Evolutionary conservation across 2,888 invertebrate genomes (phyloP), one percentile per base, ranked within the genome.

Genomic region (Perdita meconis): DNA sequence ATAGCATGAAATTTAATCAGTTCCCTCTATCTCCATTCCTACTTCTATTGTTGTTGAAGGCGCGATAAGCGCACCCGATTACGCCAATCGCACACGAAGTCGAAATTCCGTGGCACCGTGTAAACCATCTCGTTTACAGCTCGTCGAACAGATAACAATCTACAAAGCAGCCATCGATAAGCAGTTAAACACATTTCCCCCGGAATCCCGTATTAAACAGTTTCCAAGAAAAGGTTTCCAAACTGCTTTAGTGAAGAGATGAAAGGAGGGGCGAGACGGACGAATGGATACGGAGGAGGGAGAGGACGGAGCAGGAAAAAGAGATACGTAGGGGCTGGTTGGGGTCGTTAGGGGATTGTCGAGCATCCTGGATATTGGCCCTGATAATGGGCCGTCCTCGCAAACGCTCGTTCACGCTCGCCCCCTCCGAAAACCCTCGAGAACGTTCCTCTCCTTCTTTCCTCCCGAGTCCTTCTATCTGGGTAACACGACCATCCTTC

Each of bases 291-390:
- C 8, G 36, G 16, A 12, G 56, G 59, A 40, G n/a, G 36, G 6
- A 60, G 42, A 12, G 56, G 59, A 40, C 19, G 36, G 6, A 60
- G 42, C 30, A 57, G 61, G 72, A 63, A 57, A 69, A 67, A 72
- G 67, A 68, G 70, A 73, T 71, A 72, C 63, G 67, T 42, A 12
- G 70, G 60, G 67, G 59, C 66, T 75, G 65, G 61, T 57, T 34
- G 34, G 59, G 69, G 73, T 84, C 82, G 86, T 86, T 86, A 87
- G 78, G 72, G 82, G 78, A 77, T 86, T 83, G 86, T 87, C 75
- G 82, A 87, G 86, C 86, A 86, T 74, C 82, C 80, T 81, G 84
- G 86, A 87, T 86, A 86, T 86, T 83, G 86, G 86, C 80, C 82
- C 80, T 84, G 82, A 86, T 86, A 86, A 86, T 84, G 76, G 82